Evolutionary conservation across 2,888 invertebrate genomes (phyloP).

Genomic region (Vannuccia rotundouncinata): DNA sequence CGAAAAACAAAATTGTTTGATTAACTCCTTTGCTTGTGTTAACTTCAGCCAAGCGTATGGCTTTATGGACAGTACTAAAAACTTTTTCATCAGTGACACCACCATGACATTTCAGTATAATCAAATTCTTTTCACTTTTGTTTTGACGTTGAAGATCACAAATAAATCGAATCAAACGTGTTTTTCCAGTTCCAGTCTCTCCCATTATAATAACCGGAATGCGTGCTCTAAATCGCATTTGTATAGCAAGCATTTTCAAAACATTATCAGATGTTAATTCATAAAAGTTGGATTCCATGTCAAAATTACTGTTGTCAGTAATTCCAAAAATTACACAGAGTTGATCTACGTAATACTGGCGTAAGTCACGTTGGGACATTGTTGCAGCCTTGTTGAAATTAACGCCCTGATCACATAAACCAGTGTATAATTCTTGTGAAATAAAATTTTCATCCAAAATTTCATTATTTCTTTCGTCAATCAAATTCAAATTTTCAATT

Average conservation of each 20-base stretch:
- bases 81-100: slow-evolving; percentile 49
- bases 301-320: slow-evolving; percentile 41
- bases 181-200: slow-evolving; percentile 55
- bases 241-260: slow-evolving; percentile 53
- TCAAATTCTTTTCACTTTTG: background rate
- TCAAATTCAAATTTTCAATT: slow-evolving; percentile 44
- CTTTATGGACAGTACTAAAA: slow-evolving; percentile 45
- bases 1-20: slow-evolving; percentile 31
- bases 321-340: slow-evolving; percentile 48
- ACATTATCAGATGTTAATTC: slow-evolving; percentile 54
- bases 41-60: slow-evolving; percentile 44
- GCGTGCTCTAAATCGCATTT: slow-evolving; percentile 52
- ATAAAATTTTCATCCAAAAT: slow-evolving; percentile 46
- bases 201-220: slow-evolving; percentile 55
- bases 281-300: slow-evolving; percentile 50
- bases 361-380: slow-evolving; percentile 37
- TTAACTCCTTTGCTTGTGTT: slow-evolving; percentile 41
- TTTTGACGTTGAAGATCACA: slow-evolving; percentile 47
- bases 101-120: slow-evolving; percentile 45
- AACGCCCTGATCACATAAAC: slow-evolving; percentile 45
- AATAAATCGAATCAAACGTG: slow-evolving; percentile 50
- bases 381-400: slow-evolving; percentile 47
- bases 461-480: slow-evolving; percentile 45
- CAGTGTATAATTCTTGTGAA: slow-evolving; percentile 43
- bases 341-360: slow-evolving; percentile 44